Base-by-base conservation (phyloP, 2,113 vertebrate genomes). In the Poeciliopsis retropinna region DNA sequence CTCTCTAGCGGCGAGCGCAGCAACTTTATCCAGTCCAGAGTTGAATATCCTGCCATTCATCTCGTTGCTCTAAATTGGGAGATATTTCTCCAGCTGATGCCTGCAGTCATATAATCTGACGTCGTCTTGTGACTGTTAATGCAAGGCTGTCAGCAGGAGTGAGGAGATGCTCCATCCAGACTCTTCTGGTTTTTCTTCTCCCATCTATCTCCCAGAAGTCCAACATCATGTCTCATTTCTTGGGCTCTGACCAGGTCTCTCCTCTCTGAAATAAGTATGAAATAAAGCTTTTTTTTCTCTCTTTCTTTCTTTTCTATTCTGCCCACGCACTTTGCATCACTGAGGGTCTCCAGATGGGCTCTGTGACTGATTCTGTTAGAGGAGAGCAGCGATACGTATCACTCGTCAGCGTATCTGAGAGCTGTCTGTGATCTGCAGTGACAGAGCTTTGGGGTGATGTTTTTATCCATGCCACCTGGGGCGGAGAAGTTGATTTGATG, bases 1-100 rank as follows among this genome's bases (percentile, higher is more conserved):
- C 92, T 91, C 92, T 93, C 92, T 93, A 92, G 92, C 81, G 93
- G 92, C 31, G 87, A 78, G 66, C 84, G 75, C 60, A 10, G 82
- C 81, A 2, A 29, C 41, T 14, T 54, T 51, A 51, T n/a, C 25
- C 57, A 28, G 63, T 37, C 54, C 15, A 37, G 27, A 25, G 34
- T 73, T 62, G 64, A 60, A 57, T 39, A 13, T 0, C 14, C 5
- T 29, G 2, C 34, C 41, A 11, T 67, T 63, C 37, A 27, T 69
- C 47, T 66, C 14, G 4, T n/a, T 8, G 31, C 9, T 32, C 29
- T 67, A 60, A 65, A 39, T 39, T 47, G 63, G 25, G 1, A 71
- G 62, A 14, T n/a, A 17, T 51, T 66, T 51, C 22, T 29, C 47
- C 31, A 41, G 3, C 47, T 61, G 15, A 30, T 73, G 51, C 39